Evolutionary conservation across 2,113 vertebrate genomes (phyloP), one percentile per base, ranked within the genome.

Genomic region (Cryptotis parvus): DNA sequence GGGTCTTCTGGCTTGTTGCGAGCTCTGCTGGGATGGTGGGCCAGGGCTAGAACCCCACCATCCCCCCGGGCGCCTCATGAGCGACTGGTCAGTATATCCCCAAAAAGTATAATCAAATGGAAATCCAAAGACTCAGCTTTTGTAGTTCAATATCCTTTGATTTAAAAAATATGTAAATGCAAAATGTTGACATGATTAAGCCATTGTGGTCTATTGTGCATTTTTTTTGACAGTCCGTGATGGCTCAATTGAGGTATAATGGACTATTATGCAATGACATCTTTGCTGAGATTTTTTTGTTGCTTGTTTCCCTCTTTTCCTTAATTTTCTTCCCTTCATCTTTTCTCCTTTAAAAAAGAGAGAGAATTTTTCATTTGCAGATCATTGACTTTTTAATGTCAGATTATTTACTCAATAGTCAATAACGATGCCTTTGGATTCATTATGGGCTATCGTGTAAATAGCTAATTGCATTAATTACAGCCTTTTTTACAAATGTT

Each of bases 341-440:
- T 93, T 89, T 70, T 75, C 80, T 94, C 91, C 45, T 83, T 90
- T 58, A 80, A 89, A 88, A 93, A 79, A 69, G 2, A 63, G 65
- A 43, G 66, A 81, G 82, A 86, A 96, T 97, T 96, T 95, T 96
- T 96, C 95, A 95, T 96, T 91, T 95, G 82, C 94, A 95, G 94
- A 96, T 92, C 96, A 97, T 94, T 96, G 95, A 95, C 94, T 95
- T 95, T 95, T 95, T 96, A 96, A 96, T 77, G 93, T 94, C 95
- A 96, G 94, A 96, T 95, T 96, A 97, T 97, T 96, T 97, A 96
- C 95, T 96, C 95, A 91, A 94, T 96, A 96, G 91, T 96, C 96
- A 96, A 96, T 97, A 96, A 95, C 84, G 87, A 94, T 92, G 96
- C 94, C 93, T 96, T 95, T 95, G 84, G 94, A 95, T 96, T 97